Conservation (phyloP, 2,113 vertebrate genomes). For the Rhadina sibilatrix region DNA sequence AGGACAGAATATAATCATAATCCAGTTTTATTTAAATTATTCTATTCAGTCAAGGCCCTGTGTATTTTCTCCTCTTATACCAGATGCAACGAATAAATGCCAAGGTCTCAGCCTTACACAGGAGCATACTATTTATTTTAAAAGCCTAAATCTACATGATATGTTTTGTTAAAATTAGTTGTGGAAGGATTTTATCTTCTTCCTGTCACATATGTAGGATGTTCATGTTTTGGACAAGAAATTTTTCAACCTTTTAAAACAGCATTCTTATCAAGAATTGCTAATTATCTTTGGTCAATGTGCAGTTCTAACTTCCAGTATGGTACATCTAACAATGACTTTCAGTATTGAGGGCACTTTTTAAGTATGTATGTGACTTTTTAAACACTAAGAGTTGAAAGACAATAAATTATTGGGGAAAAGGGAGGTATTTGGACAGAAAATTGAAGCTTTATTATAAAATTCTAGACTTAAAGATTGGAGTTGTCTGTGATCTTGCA, state of each 20-base stretch:
- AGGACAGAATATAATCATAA: slow-evolving; percentile 50
- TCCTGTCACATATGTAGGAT: not conserved
- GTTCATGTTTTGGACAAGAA: not conserved
- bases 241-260: not conserved
- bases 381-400: not conserved
- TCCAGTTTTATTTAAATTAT: slow-evolving; percentile 42
- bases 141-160: not conserved
- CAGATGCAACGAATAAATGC: slow-evolving; percentile 47
- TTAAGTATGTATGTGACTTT: not conserved
- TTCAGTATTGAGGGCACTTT: not conserved
- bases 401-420: not conserved
- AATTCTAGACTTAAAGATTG: not conserved
- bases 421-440: not conserved
- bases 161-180: not conserved
- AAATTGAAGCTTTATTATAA: not conserved
- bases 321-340: not conserved
- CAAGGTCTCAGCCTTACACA: slow-evolving; percentile 5
- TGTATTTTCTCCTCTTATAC: slow-evolving; percentile 24
- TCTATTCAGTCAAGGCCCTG: slow-evolving; percentile 40
- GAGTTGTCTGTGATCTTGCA: not conserved
- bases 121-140: not conserved
- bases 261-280: not conserved
- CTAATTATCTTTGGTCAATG: not conserved
- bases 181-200: not conserved
- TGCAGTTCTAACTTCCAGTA: not conserved